A percentile compares a stretch with the other conserved stretches of the same genome.
These are phyloP conservation scores for Maconellicoccus hirsutus DNA, from an alignment of 1,140 invertebrate genomes.

Conservation along the genomic window DNA sequence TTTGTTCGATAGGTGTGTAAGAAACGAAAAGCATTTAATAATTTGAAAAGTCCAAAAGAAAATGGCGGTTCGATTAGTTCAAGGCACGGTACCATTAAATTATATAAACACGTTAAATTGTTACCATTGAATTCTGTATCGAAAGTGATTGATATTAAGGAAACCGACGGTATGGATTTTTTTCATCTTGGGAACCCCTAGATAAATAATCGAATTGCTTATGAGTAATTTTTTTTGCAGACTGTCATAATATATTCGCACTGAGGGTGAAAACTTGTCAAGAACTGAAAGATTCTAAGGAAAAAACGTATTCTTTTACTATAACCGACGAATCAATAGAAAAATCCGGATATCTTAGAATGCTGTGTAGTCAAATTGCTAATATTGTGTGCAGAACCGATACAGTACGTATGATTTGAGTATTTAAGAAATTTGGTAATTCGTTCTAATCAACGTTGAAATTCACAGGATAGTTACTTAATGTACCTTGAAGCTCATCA, in stretches of 20 bases:
- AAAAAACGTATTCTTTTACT: conserved; percentile 73
- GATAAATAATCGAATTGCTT: no score
- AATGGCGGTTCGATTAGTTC: conserved; percentile 39
- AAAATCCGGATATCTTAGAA: conserved; percentile 66
- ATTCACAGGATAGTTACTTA: conserved; percentile 58
- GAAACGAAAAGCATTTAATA: conserved; percentile 62
- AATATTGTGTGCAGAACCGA: conserved; percentile 72
- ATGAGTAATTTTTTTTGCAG: conserved; percentile 37
- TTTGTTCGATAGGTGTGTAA: conserved; percentile 51
- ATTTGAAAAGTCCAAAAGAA: conserved; percentile 53
- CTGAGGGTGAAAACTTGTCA: conserved; percentile 69
- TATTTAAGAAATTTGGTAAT: background rate
- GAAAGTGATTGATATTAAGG: conserved; percentile 77
- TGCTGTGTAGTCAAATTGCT: conserved; percentile 76
- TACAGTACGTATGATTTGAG: conserved; percentile 45
- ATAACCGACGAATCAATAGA: conserved; percentile 66
- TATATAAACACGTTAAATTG: conserved; percentile 82
- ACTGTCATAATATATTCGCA: conserved; percentile 79
- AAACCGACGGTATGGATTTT: conserved; percentile 51
- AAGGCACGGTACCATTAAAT: conserved; percentile 55
- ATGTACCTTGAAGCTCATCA: conserved; percentile 60
- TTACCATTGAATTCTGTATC: conserved; percentile 77
- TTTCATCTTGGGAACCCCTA: no score
- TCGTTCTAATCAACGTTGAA: no score
- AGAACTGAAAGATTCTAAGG: conserved; percentile 52